Evolutionary conservation across 2,888 invertebrate species (phyloP).

Genomic region (Acanthosepion esculentum): DNA sequence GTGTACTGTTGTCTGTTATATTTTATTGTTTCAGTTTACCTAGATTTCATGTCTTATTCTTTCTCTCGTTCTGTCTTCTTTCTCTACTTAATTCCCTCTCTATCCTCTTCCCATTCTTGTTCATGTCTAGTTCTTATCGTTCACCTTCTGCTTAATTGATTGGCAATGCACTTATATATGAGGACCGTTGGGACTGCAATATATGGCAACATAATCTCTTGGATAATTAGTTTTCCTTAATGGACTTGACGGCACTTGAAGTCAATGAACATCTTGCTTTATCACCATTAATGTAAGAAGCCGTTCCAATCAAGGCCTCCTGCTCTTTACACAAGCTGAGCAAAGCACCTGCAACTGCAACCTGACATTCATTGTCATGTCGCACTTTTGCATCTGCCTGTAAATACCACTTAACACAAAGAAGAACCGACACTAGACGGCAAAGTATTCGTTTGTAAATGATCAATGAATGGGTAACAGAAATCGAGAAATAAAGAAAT

Average conservation of each 20-base stretch:
- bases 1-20: no score
- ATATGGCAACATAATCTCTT: conserved; percentile 33
- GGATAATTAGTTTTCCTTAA: conserved; percentile 33
- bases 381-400: background rate
- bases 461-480: background rate
- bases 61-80: background rate
- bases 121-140: background rate
- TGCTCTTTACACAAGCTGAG: background rate
- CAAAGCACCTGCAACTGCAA: background rate
- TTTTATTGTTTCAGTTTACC: no score
- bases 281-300: conserved; percentile 12
- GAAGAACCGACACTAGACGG: background rate
- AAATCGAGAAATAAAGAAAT: background rate
- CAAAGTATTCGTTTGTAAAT: no score
- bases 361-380: background rate
- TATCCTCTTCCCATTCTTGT: background rate
- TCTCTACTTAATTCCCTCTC: background rate
- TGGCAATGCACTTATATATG: conserved; percentile 12
- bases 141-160: conserved; percentile 1
- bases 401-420: background rate
- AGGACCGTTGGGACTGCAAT: conserved; percentile 1
- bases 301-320: background rate
- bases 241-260: conserved; percentile 22
- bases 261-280: conserved; percentile 20
- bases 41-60: background rate